Base-by-base conservation (phyloP, 1,140 invertebrate species). In the Pogonomyrmex californicus region DNA sequence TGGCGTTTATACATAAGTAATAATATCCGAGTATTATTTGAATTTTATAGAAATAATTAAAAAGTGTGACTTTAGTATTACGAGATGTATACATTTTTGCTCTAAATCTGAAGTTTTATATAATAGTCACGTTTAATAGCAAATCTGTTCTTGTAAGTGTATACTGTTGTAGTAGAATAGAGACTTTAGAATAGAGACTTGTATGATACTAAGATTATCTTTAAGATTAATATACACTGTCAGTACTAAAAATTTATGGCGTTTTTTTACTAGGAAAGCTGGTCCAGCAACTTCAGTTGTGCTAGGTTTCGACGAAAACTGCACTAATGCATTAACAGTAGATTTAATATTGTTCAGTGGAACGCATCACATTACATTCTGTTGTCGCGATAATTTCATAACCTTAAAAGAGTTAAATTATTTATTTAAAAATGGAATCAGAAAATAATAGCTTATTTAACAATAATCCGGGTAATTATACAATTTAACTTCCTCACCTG, bases 1-100 rank as follows among this genome's bases (percentile, higher is more conserved):
- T 2, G 1, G 49, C 51, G n/a, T 60, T 76, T 41, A 58, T 10
- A 51, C 12, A 86, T 10, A 86, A 38, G 2, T 49, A 86, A n/a
- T 12, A 81, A 47, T 23, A 75, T 14, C 66, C 66, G 5, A 83
- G 36, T 60, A 75, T 17, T 3, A 73, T 38, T 62, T 62, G 54
- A 23, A 83, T 14, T 62, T 38, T 75, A 9, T 49, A 75, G 3
- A 73, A 36, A 70, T 65, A 78, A 68, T 66, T 54, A 4, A 66
- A 54, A 14, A 60, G 7, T 14, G 2, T 60, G 54, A 83, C 62
- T 38, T 82, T 71, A 54, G 9, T 49, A 1, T 1, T 0, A 9
- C 3, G n/a, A 58, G 33, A 70, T 10, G 9, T 14, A 7, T 41
- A 23, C 23, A 23, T 23, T 3, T 38, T 17, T 66, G 17, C 17